phyloP scores from a whole-genome alignment of 2,797 vertebrate species.

The Ciconia nigra region DNA sequence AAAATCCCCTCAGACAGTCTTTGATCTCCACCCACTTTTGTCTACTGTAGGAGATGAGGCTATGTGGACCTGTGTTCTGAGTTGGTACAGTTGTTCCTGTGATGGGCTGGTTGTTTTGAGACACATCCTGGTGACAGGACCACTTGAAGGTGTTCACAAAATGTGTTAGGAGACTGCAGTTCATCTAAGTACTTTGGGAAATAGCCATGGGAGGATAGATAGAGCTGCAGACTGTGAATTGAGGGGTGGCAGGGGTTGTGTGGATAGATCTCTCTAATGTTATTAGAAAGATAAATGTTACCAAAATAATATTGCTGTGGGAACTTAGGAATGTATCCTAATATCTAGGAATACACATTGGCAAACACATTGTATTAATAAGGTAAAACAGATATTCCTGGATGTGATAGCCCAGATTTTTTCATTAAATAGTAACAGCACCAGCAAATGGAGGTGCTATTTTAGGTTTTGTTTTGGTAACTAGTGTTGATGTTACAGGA shows the following conservation, averaged over 20 bases:
- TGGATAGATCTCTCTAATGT: not conserved
- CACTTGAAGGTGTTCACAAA: not conserved
- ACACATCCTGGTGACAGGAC: not conserved
- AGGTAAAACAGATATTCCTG: constrained; percentile 44
- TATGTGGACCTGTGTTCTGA: not conserved
- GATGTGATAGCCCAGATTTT: not conserved
- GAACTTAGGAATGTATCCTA: not conserved
- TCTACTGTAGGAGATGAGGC: not conserved
- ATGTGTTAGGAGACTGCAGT: not conserved
- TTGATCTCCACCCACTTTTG: not conserved
- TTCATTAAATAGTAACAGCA: constrained; percentile 32
- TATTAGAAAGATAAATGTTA: constrained; percentile 29
- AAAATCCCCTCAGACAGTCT: not conserved
- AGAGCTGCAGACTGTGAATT: not conserved
- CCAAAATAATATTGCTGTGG: constrained; percentile 29
- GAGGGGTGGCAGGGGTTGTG: not conserved
- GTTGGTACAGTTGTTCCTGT: not conserved
- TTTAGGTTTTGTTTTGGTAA: constrained; percentile 66
- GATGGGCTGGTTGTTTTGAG: not conserved
- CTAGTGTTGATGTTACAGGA: constrained; percentile 54
- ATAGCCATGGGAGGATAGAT: not conserved
- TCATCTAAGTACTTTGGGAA: not conserved
- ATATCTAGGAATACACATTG: constrained; percentile 39
- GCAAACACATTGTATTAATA: constrained; percentile 1
- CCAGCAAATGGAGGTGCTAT: constrained; percentile 28